Evolutionary conservation across 2,113 vertebrate genomes (phyloP), one percentile per base, ranked within the genome.

Genomic region (Lasiurus cinereus): DNA sequence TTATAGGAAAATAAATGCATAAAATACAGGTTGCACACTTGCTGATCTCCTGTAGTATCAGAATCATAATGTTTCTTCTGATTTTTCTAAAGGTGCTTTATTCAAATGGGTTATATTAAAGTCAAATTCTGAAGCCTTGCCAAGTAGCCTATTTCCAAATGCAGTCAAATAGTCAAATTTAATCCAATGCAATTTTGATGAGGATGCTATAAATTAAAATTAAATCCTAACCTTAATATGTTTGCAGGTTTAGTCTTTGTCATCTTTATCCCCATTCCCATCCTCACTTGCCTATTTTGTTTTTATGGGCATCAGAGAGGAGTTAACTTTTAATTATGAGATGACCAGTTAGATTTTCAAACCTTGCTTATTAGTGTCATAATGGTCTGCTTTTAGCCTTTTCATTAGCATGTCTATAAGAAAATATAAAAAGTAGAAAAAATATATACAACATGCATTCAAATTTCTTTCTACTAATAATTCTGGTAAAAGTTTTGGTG

Each of bases 401-500:
- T 90, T 67, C 18, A 70, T 56, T 67, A 64, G 14, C 24, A 74
- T 64, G 21, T 52, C 70, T 67, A 15, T 62, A 93, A 87, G 76
- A 67, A 67, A 69, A 82, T 67, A 18, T 16, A 5, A 79, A 94
- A 83, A 69, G 12, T 85, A 76, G 52, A 74, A 70, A 70, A 21
- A 93, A 39, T 46, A 93, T 21, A 66, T 50, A 19, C 8, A 43
- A 5, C 66, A 69, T 56, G 33, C 8, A 56, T 24, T 59, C 29
- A 39, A 19, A 67, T 88, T 88, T 39, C 2, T 73, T 69, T 93
- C 87, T 56, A 79, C 72, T 78, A 67, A 59, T 56, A 83, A 89
- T 77, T 94, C 78, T 88, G 39, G 36, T 90, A 62, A 88, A 94
- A 48, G 9, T 90, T 88, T 90, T 79, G 36, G 16, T 79, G 66